Evolutionary conservation across 2,797 vertebrate species (phyloP).

Genomic region (Acestrorhynchus altus): DNA sequence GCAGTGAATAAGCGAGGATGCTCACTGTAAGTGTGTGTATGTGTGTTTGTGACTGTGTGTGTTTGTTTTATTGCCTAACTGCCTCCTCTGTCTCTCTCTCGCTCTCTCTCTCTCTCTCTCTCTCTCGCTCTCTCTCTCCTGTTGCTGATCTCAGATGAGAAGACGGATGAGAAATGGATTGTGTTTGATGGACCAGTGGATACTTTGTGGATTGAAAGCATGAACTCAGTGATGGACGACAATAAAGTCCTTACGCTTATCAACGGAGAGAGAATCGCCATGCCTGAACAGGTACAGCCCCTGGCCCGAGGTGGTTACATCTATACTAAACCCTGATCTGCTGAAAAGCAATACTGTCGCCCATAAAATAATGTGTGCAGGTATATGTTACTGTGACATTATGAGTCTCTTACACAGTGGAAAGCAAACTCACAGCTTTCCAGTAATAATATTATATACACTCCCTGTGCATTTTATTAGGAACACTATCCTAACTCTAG

Average conservation of each 20-base stretch:
- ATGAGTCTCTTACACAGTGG: no score
- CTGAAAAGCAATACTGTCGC: constrained; percentile 56
- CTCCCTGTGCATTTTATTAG: no score
- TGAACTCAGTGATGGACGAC: constrained; percentile 95
- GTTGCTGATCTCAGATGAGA: constrained; percentile 79
- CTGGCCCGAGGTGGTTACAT: background rate
- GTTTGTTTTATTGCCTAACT: constrained; percentile 31
- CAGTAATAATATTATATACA: no score
- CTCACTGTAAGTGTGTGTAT: constrained; percentile 33
- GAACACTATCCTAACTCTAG: no score
- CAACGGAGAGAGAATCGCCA: constrained; percentile 88
- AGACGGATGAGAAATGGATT: constrained; percentile 90
- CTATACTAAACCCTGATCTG: constrained; percentile 27
- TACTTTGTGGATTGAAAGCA: constrained; percentile 92
- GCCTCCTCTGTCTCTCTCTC: no score
- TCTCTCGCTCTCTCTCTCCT: no score
- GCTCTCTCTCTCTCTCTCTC: no score
- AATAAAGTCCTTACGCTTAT: constrained; percentile 92
- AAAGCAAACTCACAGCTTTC: no score
- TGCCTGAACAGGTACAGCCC: constrained; percentile 88
- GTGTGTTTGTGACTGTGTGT: constrained; percentile 20
- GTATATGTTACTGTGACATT: no score
- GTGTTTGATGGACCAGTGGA: constrained; percentile 93
- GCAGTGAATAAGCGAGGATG: background rate
- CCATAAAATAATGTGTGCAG: no score